Evolutionary conservation across 2,888 invertebrate genomes (phyloP), one percentile per base, ranked within the genome.

Genomic region (Gibbula magus): DNA sequence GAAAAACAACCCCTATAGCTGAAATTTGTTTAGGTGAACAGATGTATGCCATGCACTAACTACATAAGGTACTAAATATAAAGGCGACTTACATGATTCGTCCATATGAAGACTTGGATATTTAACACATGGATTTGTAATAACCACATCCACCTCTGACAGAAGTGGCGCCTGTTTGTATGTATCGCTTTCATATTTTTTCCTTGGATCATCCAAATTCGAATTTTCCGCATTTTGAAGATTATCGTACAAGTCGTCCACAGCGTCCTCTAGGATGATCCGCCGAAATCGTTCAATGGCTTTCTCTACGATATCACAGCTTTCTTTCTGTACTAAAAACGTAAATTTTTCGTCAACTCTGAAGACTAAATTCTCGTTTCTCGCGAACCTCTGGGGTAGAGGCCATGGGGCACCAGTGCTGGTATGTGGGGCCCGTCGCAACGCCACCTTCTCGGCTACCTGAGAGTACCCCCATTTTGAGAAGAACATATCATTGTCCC

Each of bases 391-490:
- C 79, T 94, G 94, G 0, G 95, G 95, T 88, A 94, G 93, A 0
- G 96, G 96, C 96, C 96, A 96, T 0, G 95, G 94, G 90, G 94
- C 94, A 2, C 96, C 96, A 2, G 82, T 61, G 18, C 82, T 82
- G 18, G 83, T 74, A 53, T 75, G 67, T 7, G 87, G 85, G 18
- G 86, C 79, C 22, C 74, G 74, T n/a, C 74, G 74, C 45, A 74
- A 7, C 2, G 10, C n/a, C 10, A 51, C 4, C 10, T 39, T 45
- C 7, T 51, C 74, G 22, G 45, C 74, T 10, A 45, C 1, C 10
- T n/a, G 7, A 16, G 13, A 5, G 22, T n/a, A 16, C 45, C 45
- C 51, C 45, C 39, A 74, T 16, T 25, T 39, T 10, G 51, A 7
- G 16, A 74, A 74, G 25, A 74, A 74, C 74, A 74, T 74, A 25